These are phyloP conservation scores for Coryphaenoides rupestris DNA, from an alignment of 2,113 vertebrate species.

Conservation along the genomic window DNA sequence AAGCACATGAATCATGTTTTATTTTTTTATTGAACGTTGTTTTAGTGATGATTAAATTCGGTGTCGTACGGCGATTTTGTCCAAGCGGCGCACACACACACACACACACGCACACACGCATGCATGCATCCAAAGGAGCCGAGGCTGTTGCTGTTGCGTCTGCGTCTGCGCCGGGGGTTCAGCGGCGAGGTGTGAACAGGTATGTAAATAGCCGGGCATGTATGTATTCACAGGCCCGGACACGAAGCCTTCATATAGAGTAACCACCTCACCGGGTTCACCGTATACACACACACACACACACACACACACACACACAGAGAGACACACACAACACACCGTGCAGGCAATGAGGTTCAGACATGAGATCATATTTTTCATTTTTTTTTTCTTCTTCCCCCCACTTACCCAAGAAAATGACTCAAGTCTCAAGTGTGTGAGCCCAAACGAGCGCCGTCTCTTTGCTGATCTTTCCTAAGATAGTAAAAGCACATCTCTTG, in stretches of 20 bases:
- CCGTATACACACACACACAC: too few species aligned
- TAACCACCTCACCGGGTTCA: constrained; percentile 20
- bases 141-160: too few species aligned
- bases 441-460: too few species aligned
- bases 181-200: constrained; percentile 34
- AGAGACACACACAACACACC: too few species aligned
- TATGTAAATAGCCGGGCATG: constrained; percentile 41
- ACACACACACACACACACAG: constrained; percentile 8
- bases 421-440: too few species aligned
- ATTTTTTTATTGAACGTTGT: too few species aligned
- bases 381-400: too few species aligned
- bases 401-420: too few species aligned
- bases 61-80: constrained; percentile 23
- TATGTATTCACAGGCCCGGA: constrained; percentile 44
- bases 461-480: too few species aligned
- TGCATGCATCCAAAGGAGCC: constrained; percentile 16
- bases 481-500: background rate
- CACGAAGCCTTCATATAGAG: constrained; percentile 42
- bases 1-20: background rate
- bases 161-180: constrained; percentile 16
- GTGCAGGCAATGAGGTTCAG: background rate
- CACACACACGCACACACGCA: too few species aligned
- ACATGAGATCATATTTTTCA: too few species aligned
- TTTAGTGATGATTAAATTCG: constrained; percentile 24
- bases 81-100: too few species aligned